Conservation (phyloP, 2,113 vertebrate genomes). For the Cyphomyrus plagiostoma region DNA sequence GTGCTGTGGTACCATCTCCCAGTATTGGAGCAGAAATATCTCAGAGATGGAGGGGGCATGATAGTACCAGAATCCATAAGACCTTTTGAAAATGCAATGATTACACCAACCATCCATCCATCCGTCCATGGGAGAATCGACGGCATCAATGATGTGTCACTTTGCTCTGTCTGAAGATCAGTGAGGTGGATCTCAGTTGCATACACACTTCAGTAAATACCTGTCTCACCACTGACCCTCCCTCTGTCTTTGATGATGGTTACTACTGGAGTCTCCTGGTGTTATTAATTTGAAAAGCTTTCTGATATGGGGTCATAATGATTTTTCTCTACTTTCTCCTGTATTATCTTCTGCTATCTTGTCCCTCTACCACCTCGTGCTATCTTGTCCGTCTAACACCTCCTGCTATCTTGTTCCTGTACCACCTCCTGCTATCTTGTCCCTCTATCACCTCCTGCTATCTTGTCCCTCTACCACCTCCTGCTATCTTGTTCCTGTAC, state of each 20-base stretch:
- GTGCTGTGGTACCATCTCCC: neutral
- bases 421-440: neutral
- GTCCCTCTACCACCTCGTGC: no score
- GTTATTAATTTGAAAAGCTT: neutral
- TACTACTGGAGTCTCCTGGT: neutral
- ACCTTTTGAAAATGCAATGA: neutral
- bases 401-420: no score
- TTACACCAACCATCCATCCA: neutral
- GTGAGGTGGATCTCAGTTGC: neutral
- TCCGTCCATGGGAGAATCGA: neutral
- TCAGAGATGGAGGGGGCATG: neutral
- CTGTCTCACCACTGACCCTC: neutral
- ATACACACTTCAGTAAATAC: neutral
- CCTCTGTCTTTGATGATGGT: neutral
- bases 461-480: neutral
- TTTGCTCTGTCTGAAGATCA: neutral
- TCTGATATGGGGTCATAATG: neutral
- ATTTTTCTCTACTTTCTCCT: neutral
- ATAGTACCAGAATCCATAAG: neutral
- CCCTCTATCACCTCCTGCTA: neutral
- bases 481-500: neutral
- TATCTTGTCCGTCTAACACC: no score
- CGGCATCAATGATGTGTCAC: neutral
- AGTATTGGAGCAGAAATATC: neutral
- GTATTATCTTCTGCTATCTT: neutral